Base-by-base conservation (phyloP, 2,113 vertebrate species). In the Grammomys dolichurus region DNA sequence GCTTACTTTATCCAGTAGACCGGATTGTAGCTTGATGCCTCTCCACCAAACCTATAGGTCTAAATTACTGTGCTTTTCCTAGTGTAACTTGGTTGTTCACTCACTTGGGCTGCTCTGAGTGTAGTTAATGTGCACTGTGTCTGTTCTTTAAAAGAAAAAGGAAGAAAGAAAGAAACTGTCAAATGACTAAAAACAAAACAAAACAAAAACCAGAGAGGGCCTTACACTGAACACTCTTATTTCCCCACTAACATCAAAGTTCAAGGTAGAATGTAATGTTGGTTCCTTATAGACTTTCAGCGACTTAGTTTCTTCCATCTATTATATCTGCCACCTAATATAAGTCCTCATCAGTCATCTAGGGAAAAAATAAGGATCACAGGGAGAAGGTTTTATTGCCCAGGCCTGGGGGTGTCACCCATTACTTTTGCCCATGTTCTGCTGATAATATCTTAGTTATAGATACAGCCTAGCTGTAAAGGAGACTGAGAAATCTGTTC, bases 131-230 rank as follows among this genome's bases (percentile, higher is more conserved):
- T 77, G 28, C 1, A 13, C n/a, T 43, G 0, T 48, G 20, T 82
- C n/a, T 87, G 84, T 91, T 60, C 51, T 22, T 60, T 70, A n/a
- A 77, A 60, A 92, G 82, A 69, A 5, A 70, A 28, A 90, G 72
- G 48, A 86, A 69, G 10, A 36, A 95, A 88, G 67, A 33, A 16
- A 92, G 73, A 90, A 75, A 91, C 67, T 73, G 8, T 94, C 56
- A 93, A 19, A 73, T 93, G 72, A 60, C 12, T 54, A 0, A 84
- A 87, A 43, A 88, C 94, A 95, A 91, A 4, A 26, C 43, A 87
- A 11, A 77, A 17, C 70, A 33, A 84, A 82, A 43, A 48, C 9
- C 3, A 2, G 17, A 72, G 36, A 72, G 36, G 69, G 20, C 43
- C 16, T 84, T 40, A 5, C 33, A 28, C 7, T 10, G 24, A 1